A percentile compares a stretch with the other conserved stretches of the same genome.
Conservation (phyloP, 2,797 vertebrate species). For the Aulostomus chinensis region DNA sequence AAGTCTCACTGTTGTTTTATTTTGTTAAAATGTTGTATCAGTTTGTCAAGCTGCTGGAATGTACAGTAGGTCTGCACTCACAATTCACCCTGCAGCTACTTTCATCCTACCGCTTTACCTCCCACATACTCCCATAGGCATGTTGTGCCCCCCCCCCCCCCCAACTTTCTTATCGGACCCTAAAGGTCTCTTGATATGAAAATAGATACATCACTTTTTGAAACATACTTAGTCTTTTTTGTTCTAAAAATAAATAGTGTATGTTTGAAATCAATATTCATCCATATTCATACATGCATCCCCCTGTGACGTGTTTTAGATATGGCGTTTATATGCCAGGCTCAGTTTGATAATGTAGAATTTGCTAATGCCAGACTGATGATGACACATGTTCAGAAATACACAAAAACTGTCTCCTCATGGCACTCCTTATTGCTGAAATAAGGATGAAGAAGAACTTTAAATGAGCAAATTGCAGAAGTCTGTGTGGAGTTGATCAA, state of each 20-base stretch:
- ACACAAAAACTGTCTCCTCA: too few relatives aligned
- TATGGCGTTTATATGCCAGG: too few relatives aligned
- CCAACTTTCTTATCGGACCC: neutral
- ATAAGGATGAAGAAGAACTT: too few relatives aligned
- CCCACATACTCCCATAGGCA: neutral
- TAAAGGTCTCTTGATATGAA: neutral
- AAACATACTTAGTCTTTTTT: too few relatives aligned
- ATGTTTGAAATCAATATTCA: neutral
- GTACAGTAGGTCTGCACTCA: slow-evolving; percentile 10
- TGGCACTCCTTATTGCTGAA: too few relatives aligned
- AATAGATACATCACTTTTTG: neutral
- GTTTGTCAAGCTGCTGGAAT: slow-evolving; percentile 7
- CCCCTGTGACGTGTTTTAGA: neutral
- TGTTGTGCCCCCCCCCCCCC: neutral
- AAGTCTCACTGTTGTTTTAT: neutral
- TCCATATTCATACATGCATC: neutral
- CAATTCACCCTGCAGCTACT: slow-evolving; percentile 23
- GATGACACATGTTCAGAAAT: too few relatives aligned
- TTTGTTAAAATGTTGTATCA: neutral
- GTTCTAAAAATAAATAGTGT: neutral
- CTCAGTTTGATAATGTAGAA: neutral
- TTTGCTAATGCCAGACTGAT: too few relatives aligned
- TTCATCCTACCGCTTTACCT: slow-evolving; percentile 15
- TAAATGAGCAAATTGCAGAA: too few relatives aligned
- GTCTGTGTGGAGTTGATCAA: too few relatives aligned